These are phyloP conservation scores for Apis cerana DNA, from an alignment of 1,140 invertebrate species.

Conservation along the genomic window DNA sequence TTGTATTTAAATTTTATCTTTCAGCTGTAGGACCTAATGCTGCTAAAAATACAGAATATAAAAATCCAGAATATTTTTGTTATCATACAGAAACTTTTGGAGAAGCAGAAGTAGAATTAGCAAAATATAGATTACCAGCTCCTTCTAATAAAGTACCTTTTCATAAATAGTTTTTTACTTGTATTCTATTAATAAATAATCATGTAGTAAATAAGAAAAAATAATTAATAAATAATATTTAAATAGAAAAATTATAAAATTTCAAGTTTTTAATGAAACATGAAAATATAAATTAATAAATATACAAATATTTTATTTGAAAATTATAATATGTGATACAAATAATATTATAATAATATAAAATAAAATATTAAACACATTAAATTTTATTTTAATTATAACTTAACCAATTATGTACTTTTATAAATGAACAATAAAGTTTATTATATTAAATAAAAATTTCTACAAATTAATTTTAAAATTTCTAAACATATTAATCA, in stretches of 20 bases:
- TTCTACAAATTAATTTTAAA: no score
- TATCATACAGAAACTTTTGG: constrained; percentile 90
- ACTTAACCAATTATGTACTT: neutral
- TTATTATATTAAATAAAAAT: neutral
- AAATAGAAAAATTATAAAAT: neutral
- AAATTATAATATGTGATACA: neutral
- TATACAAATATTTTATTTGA: neutral
- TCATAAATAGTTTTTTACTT: constrained; percentile 19
- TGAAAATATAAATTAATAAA: neutral
- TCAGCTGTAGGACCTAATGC: constrained; percentile 86
- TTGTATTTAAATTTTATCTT: constrained; percentile 43
- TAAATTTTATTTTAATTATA: neutral
- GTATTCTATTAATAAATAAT: neutral
- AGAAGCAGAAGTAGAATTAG: constrained; percentile 93
- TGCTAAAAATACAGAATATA: constrained; percentile 87
- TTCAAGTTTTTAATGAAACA: neutral
- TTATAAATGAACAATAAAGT: neutral
- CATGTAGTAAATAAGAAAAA: neutral
- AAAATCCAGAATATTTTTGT: constrained; percentile 93
- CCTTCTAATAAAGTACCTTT: constrained; percentile 82
- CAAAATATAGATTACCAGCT: constrained; percentile 87
- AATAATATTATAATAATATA: neutral
- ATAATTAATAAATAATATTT: constrained; percentile 7
- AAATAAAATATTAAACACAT: neutral
- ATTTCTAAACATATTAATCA: no score